Base-by-base conservation (phyloP, 2,888 invertebrate species). In the Omphaloscelis lunosa region DNA sequence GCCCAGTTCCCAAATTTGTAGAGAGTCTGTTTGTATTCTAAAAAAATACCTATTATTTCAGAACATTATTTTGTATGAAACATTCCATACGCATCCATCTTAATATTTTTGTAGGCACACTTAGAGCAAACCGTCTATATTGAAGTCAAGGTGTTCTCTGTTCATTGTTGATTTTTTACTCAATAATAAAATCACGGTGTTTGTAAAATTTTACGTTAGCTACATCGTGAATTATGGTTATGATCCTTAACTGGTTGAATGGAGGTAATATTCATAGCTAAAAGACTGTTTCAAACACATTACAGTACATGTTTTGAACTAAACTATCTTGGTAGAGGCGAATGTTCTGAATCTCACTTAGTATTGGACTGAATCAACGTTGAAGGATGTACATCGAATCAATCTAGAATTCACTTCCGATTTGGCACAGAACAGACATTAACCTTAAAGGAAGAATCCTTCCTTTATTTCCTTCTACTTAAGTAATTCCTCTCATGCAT, bases 141-240 rank as follows among this genome's bases (percentile, higher is more conserved):
- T 78, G 75, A 80, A 86, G 84, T 86, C 76, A 88, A 86, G 86
- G 81, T 72, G 48, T 69, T 51, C 39, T 63, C 72, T 75, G 67
- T 78, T 80, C 86, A 84, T 79, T 74, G 79, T 78, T 79, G 70
- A 80, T 84, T 88, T 79, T 86, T 84, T 77, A 74, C 75, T 78
- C 80, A 82, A 82, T 77, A 83, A 82, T 76, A 85, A 82, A 77
- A 72, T 85, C 67, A 53, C 63, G 63, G 72, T 63, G 65, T 80
- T 70, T 62, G 76, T 56, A 66, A 85, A 85, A 78, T 74, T 78
- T 78, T 71, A 78, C 12, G 69, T 73, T 59, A 85, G 61, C 29
- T 63, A 69, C 53, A 66, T 45, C 17, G 39, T 82, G 59, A 82
- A 51, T 83, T 78, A 69, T 83, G 59, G 41, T 20, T 56, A 51